phyloP scores from a whole-genome alignment of 92 coral and sea anemone species.

The Pocillopora grandis region DNA sequence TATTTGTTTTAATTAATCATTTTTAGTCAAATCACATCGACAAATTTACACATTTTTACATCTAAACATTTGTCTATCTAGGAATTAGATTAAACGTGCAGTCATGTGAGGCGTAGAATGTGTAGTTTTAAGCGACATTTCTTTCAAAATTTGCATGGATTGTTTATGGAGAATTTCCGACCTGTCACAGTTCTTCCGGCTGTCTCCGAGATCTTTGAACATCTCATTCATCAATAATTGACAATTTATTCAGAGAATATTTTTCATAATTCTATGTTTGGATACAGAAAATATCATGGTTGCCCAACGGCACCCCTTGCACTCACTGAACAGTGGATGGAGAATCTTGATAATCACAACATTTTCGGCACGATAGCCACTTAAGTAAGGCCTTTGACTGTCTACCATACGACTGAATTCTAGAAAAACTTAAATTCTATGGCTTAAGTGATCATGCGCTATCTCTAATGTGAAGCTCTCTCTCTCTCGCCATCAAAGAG shows the following conservation, averaged over 20 bases:
- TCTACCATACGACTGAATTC: slow-evolving; percentile 47
- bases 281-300: slow-evolving; percentile 24
- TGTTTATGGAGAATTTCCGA: slow-evolving; percentile 14
- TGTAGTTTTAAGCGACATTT: too few relatives aligned
- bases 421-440: slow-evolving; percentile 41
- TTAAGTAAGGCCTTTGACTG: slow-evolving; percentile 59
- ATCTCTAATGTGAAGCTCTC: not conserved
- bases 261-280: slow-evolving; percentile 18
- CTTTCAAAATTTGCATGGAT: too few relatives aligned
- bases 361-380: slow-evolving; percentile 42
- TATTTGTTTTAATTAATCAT: too few relatives aligned
- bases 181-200: slow-evolving; percentile 32
- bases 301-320: slow-evolving; percentile 23
- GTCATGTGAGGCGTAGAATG: too few relatives aligned
- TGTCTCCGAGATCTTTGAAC: slow-evolving; percentile 23
- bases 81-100: too few relatives aligned
- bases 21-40: too few relatives aligned
- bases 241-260: slow-evolving; percentile 21
- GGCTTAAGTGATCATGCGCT: not conserved
- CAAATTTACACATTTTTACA: too few relatives aligned
- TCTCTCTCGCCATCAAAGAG: not conserved
- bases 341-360: slow-evolving; percentile 9
- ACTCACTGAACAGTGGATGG: slow-evolving; percentile 31
- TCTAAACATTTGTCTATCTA: too few relatives aligned
- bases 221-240: slow-evolving; percentile 20